Percentiles rank a stretch among this genome's conserved stretches.
Evolutionary conservation across 2,797 vertebrate species (phyloP).

Genomic region (Sus cebifrons): DNA sequence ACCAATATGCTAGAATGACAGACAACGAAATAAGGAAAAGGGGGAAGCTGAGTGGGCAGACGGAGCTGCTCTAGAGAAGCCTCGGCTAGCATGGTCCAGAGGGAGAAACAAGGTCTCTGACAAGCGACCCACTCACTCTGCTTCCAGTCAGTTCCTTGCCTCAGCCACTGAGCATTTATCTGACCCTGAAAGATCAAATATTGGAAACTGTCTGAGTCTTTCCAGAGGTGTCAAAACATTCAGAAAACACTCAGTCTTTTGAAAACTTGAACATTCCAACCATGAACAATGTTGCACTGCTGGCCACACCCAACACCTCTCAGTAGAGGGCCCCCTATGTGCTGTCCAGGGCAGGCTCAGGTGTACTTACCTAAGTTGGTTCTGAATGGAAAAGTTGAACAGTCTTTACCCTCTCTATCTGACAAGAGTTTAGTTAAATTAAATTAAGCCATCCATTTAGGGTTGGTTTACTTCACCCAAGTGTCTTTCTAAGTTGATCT

Average conservation of each 20-base stretch:
- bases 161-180: constrained; percentile 1
- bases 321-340: too few species aligned
- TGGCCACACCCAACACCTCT: neutral
- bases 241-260: constrained; percentile 26
- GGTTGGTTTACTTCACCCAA: neutral
- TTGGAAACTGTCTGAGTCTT: constrained; percentile 33
- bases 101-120: neutral
- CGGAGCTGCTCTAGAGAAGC: neutral
- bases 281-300: neutral
- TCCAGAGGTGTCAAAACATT: constrained; percentile 40
- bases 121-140: neutral
- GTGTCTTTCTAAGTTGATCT: neutral
- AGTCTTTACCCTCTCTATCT: neutral
- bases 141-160: neutral
- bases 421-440: constrained; percentile 21
- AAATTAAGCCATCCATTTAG: neutral
- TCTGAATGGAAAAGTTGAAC: neutral
- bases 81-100: neutral
- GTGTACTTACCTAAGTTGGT: neutral
- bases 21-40: neutral
- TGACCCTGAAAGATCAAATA: constrained; percentile 71
- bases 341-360: neutral
- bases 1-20: neutral
- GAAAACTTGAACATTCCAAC: constrained; percentile 9
- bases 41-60: neutral